These are phyloP conservation scores for Drosophila nigrodunni DNA, from an alignment of 1,140 invertebrate genomes.

Conservation along the genomic window DNA sequence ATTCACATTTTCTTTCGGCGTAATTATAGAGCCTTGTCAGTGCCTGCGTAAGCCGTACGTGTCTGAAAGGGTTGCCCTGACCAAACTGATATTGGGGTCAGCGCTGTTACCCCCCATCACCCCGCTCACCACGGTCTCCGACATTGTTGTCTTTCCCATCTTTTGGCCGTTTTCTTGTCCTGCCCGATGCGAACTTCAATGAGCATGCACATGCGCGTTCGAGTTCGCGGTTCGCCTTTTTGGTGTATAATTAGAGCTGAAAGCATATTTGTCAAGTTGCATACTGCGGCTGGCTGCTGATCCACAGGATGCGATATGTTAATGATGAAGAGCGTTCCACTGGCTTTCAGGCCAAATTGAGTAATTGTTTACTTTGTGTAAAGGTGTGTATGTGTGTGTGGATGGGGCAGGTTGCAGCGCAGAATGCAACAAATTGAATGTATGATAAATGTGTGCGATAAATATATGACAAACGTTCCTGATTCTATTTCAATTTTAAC, in stretches of 20 bases:
- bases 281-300: slow-evolving; percentile 49
- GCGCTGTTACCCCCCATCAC: background rate
- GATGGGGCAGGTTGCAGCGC: slow-evolving; percentile 1
- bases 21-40: slow-evolving; percentile 63
- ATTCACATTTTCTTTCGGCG: slow-evolving; percentile 75
- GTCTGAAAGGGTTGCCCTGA: slow-evolving; percentile 46
- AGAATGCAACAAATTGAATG: slow-evolving; percentile 14
- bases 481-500: no score
- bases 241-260: slow-evolving; percentile 75
- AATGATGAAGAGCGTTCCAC: slow-evolving; percentile 64
- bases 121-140: slow-evolving; percentile 9
- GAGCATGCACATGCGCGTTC: slow-evolving; percentile 56
- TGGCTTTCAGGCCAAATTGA: slow-evolving; percentile 62
- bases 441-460: background rate
- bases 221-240: slow-evolving; percentile 25
- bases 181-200: slow-evolving; percentile 37
- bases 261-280: slow-evolving; percentile 80
- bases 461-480: background rate
- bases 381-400: slow-evolving; percentile 3
- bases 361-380: slow-evolving; percentile 59
- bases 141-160: slow-evolving; percentile 29
- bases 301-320: slow-evolving; percentile 79
- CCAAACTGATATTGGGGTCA: slow-evolving; percentile 62
- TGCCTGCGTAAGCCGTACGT: slow-evolving; percentile 43
- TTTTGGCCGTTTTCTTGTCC: slow-evolving; percentile 5